A percentile compares a stretch with the other conserved stretches of the same genome.
Conservation (phyloP, 2,888 invertebrate genomes). For the Catocala sponsa region DNA sequence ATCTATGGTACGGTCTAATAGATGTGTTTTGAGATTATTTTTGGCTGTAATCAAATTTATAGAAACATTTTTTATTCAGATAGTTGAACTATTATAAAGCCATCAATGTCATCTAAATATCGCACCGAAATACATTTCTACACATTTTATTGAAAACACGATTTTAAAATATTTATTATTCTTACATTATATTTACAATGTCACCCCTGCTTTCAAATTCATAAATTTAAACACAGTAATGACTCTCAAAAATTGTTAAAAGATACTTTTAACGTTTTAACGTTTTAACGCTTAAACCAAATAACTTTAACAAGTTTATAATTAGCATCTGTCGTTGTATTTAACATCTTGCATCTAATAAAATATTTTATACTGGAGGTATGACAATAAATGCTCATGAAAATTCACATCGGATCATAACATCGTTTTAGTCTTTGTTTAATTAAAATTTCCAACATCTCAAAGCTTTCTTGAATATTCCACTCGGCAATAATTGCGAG, state of each 20-base stretch:
- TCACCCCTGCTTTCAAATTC: slow-evolving; percentile 7
- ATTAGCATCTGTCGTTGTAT: slow-evolving; percentile 23
- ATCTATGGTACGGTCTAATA: slow-evolving; percentile 8
- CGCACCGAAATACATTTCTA: not conserved
- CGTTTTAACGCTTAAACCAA: slow-evolving; percentile 11
- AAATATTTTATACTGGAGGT: slow-evolving; percentile 20
- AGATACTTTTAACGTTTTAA: slow-evolving; percentile 13
- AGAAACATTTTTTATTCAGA: too few relatives aligned
- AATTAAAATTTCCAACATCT: slow-evolving; percentile 34
- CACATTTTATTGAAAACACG: not conserved
- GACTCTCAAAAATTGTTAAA: slow-evolving; percentile 10
- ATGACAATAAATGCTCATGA: slow-evolving; percentile 28
- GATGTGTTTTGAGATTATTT: not conserved
- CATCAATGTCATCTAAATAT: not conserved
- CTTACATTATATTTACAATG: slow-evolving; percentile 11
- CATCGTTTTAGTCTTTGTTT: slow-evolving; percentile 21
- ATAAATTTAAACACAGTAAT: slow-evolving; percentile 12
- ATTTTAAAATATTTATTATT: slow-evolving; percentile 2
- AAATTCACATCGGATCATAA: slow-evolving; percentile 21
- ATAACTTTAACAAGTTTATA: slow-evolving; percentile 21
- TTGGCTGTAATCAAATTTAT: not conserved
- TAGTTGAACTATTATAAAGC: not conserved
- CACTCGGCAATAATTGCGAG: slow-evolving; percentile 6
- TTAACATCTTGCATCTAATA: slow-evolving; percentile 13
- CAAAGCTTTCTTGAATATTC: slow-evolving; percentile 27